Evolutionary conservation across 2,888 invertebrate genomes (phyloP).

Genomic region (Hirtodrosophila histrioides): DNA sequence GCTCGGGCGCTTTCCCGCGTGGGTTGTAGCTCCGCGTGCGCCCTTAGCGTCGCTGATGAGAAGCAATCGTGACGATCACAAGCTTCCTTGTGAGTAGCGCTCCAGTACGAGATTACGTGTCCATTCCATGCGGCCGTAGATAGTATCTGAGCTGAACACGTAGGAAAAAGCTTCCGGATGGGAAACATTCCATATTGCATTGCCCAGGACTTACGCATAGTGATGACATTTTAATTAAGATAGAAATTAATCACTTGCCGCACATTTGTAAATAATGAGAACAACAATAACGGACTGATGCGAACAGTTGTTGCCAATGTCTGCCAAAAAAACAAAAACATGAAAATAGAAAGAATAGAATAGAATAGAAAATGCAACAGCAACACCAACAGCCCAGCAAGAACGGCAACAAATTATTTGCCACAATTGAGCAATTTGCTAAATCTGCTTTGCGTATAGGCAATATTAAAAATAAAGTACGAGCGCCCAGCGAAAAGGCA

Average conservation of each 20-base stretch:
- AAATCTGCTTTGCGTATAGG: conserved; percentile 53
- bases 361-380: conserved; percentile 56
- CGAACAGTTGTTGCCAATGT: conserved; percentile 76
- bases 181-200: neutral
- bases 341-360: conserved; percentile 33
- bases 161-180: neutral
- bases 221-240: conserved; percentile 64
- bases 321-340: conserved; percentile 62
- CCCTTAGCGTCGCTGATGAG: neutral
- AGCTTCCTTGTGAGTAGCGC: neutral
- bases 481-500: conserved; percentile 59
- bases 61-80: conserved; percentile 33
- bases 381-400: conserved; percentile 37
- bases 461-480: conserved; percentile 73
- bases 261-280: conserved; percentile 58
- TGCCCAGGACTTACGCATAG: conserved; percentile 27
- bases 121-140: conserved; percentile 22
- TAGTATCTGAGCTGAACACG: neutral
- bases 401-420: conserved; percentile 50
- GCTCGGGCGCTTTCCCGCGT: too few relatives aligned
- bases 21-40: too few relatives aligned
- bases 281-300: conserved; percentile 78
- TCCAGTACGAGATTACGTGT: conserved; percentile 15
- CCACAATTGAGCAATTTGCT: conserved; percentile 69
- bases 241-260: conserved; percentile 31